Evolutionary conservation across 2,797 vertebrate genomes (phyloP), one percentile per base, ranked within the genome.

Genomic region (Dermochelys coriacea): DNA sequence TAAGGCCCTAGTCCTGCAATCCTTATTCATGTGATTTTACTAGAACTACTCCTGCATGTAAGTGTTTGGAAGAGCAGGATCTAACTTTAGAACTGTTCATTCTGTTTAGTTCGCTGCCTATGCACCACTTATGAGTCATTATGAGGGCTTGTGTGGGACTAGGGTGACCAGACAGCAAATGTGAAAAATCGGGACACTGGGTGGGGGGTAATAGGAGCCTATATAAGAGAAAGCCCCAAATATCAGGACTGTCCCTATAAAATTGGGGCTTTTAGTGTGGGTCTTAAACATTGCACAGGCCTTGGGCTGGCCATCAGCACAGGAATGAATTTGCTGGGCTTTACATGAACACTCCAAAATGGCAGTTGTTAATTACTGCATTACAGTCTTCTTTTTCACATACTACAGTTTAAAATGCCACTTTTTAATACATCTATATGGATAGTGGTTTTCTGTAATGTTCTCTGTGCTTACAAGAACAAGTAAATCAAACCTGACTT

Each of bases 401-500:
- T 34, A 29, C 45, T 19, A 31, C 31, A 80, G 21, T 50, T 41
- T 7, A 34, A 50, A 80, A 23, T 52, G 18, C 78, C n/a, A 21
- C 47, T 50, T 50, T 50, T 34, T 18, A 68, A 37, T 68, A n/a
- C 3, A 21, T 21, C 47, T 52, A 52, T 52, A 52, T 34, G 15
- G 29, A 51, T 15, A 51, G 29, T 0, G 12, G 25, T 1, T 81
- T 93, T 94, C 54, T 4, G 49, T 84, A 83, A 92, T 93, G 94
- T 88, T 86, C 80, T 93, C 49, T 89, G 74, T 14, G 23, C 15
- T 86, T 89, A 87, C 34, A 85, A 64, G 41, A 15, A 80, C 23
- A 81, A 93, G 10, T 14, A 50, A n/a, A 68, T n/a, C 12, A 89
- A 93, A 91, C 88, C 90, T 77, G 61, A 87, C 34, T 82, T 51